phyloP scores from a whole-genome alignment of 2,797 vertebrate species.

The Syngnathus rostellatus region DNA sequence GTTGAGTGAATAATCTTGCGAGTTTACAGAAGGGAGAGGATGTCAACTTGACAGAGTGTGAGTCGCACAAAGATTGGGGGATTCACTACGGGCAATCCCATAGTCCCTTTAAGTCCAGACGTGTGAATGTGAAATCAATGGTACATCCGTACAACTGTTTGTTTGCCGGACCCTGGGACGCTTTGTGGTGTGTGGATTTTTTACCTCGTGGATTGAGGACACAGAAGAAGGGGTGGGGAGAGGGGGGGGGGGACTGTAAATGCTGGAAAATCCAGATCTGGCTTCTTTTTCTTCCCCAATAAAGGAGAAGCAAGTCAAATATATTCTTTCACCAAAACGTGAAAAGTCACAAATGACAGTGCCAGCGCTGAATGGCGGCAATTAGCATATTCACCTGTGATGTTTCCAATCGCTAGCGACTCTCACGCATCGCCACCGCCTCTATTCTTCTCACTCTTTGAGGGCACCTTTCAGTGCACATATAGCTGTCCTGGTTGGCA shows the following conservation, averaged over 20 bases:
- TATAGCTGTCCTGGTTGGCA: conserved; percentile 58
- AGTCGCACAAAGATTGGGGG: conserved; percentile 70
- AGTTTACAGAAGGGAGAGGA: conserved; percentile 73
- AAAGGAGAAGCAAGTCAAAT: conserved; percentile 36
- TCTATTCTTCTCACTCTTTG: conserved; percentile 15
- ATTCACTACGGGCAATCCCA: conserved; percentile 66
- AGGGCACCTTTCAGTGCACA: conserved; percentile 41
- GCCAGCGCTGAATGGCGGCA: conserved; percentile 25
- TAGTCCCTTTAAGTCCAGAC: conserved; percentile 69
- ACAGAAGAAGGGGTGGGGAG: conserved; percentile 33
- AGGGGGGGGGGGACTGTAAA: conserved; percentile 45
- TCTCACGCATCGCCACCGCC: background rate
- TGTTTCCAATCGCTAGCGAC: conserved; percentile 34
- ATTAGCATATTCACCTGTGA: conserved; percentile 55
- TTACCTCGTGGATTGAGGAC: conserved; percentile 64
- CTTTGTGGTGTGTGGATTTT: conserved; percentile 66
- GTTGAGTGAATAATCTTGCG: conserved; percentile 77
- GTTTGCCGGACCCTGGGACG: conserved; percentile 68
- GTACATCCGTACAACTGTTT: conserved; percentile 75
- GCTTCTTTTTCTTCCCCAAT: conserved; percentile 15
- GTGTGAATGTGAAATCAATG: conserved; percentile 81
- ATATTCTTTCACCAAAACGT: conserved; percentile 34
- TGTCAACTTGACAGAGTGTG: conserved; percentile 74
- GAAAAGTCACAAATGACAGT: conserved; percentile 19
- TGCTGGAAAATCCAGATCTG: conserved; percentile 42